Percentiles rank a stretch among this genome's conserved stretches.
These are phyloP conservation scores for Cryptomyrus ogoouensis DNA, from an alignment of 2,113 vertebrate species.

Conservation along the genomic window DNA sequence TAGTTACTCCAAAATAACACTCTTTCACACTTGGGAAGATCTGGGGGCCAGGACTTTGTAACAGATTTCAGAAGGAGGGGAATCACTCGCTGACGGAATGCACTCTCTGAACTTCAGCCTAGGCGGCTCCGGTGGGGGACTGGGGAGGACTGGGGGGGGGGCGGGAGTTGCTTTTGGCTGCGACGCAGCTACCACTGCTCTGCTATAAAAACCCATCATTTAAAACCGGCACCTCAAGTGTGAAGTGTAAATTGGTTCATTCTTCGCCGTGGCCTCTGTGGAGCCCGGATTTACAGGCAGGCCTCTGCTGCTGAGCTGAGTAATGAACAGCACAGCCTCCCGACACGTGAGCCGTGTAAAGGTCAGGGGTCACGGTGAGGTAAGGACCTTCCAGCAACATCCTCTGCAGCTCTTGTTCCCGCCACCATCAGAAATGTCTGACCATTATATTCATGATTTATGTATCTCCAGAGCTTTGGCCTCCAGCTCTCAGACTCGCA, in stretches of 20 bases:
- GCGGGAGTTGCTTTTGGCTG: constrained; percentile 28
- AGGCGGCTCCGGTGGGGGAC: constrained; percentile 16
- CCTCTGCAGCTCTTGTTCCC: not conserved
- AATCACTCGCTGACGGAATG: constrained; percentile 28
- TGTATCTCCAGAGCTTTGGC: not conserved
- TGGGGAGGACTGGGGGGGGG: not conserved
- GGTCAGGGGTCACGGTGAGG: constrained; percentile 10
- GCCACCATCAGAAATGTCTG: constrained; percentile 7
- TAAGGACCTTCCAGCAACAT: not conserved
- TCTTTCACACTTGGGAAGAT: constrained; percentile 17
- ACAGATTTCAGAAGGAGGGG: constrained; percentile 8
- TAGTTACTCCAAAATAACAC: constrained; percentile 35
- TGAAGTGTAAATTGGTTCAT: constrained; percentile 24
- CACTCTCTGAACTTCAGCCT: constrained; percentile 24
- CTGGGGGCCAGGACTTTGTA: constrained; percentile 14
- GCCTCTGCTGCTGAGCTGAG: not conserved
- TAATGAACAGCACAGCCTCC: not conserved
- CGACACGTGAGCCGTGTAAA: not conserved
- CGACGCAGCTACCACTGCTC: constrained; percentile 24
- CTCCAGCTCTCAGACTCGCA: not conserved
- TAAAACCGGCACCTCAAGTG: constrained; percentile 14
- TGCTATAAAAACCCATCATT: constrained; percentile 18
- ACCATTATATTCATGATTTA: constrained; percentile 17
- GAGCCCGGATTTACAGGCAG: not conserved
- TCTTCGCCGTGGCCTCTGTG: not conserved